Percentiles rank a stretch among this genome's conserved stretches.
These are phyloP conservation scores for Darevskia mixta DNA, from an alignment of 2,797 vertebrate species.

Conservation along the genomic window DNA sequence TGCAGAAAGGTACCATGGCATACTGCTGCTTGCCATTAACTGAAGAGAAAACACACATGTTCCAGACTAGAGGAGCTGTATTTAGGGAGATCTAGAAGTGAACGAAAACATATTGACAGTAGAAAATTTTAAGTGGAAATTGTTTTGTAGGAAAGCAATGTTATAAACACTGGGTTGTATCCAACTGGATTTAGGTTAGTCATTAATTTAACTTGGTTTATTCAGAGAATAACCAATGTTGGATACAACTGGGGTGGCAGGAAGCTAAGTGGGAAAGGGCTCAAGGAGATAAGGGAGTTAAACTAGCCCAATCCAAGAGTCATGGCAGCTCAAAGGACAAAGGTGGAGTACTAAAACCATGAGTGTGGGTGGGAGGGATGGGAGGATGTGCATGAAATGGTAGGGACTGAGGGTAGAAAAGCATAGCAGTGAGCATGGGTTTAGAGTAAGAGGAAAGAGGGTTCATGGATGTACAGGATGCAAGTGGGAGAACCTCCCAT, in stretches of 20 bases:
- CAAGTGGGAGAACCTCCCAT: background rate
- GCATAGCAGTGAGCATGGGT: background rate
- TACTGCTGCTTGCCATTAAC: constrained; percentile 77
- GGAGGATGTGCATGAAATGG: background rate
- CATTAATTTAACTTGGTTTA: too few relatives aligned
- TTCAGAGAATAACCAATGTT: too few relatives aligned
- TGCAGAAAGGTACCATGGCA: constrained; percentile 69
- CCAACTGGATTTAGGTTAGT: too few relatives aligned
- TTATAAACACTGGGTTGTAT: background rate
- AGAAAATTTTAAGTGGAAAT: constrained; percentile 48
- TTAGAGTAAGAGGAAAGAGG: background rate
- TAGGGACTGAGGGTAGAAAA: background rate
- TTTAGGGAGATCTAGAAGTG: constrained; percentile 54
- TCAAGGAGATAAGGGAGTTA: background rate
- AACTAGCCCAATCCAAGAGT: background rate
- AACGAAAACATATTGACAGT: constrained; percentile 36
- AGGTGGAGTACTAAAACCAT: background rate
- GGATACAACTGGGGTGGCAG: background rate
- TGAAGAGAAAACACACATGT: constrained; percentile 42
- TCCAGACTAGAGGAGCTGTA: constrained; percentile 50
- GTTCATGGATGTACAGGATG: background rate
- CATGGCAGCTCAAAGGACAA: background rate
- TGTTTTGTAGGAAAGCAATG: constrained; percentile 32
- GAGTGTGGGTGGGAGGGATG: background rate
- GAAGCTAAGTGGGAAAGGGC: background rate